Base-by-base conservation (phyloP, 2,797 vertebrate genomes). In the Leptodactylus fallax region DNA sequence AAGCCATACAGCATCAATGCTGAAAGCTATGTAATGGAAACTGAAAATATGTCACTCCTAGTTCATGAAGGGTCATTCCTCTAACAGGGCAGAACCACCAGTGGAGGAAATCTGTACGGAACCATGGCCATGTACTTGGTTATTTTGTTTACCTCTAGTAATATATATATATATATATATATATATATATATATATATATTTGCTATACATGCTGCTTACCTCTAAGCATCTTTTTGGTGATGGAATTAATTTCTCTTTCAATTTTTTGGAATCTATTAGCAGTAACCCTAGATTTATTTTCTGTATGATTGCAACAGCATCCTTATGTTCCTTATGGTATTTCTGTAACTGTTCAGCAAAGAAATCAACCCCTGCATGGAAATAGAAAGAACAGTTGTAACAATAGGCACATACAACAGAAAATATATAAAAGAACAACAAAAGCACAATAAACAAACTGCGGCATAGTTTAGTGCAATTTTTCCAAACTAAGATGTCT, bases 261-360 rank as follows among this genome's bases (percentile, higher is more conserved):
- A 97, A 93, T 85, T 92, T 92, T 63, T 94, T 94, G 56, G 95
- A 94, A 91, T 97, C 95, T 71, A 98, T 94, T 21, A 97, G 92
- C 87, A 98, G 93, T 89, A 98, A 91, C 47, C 97, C 97, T 8
- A 97, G 91, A 25, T 94, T 91, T 86, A 92, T 96, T 87, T 91
- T 95, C 86, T 94, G 92, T 63, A 87, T 93, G 74, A 98, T 94
- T 67, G 93, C 93, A 12, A 93, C 17, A 12, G 95, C 93, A 10
- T 97, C 94, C 51, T 94, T 93, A 74, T 96, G 95, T 88, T 97
- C 91, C 6, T 82, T 90, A 91, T 96, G 94, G 87, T 97, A 96
- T 83, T 94, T 95, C 88, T 95, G 91, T 82, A 98, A 93, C 16
- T 94, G 92, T 10, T 94, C 92, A 85, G 78, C 90, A 90, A 97